Evolutionary conservation across 2,888 invertebrate species (phyloP), one percentile per base, ranked within the genome.

Genomic region (Ormyrus nitidulus): DNA sequence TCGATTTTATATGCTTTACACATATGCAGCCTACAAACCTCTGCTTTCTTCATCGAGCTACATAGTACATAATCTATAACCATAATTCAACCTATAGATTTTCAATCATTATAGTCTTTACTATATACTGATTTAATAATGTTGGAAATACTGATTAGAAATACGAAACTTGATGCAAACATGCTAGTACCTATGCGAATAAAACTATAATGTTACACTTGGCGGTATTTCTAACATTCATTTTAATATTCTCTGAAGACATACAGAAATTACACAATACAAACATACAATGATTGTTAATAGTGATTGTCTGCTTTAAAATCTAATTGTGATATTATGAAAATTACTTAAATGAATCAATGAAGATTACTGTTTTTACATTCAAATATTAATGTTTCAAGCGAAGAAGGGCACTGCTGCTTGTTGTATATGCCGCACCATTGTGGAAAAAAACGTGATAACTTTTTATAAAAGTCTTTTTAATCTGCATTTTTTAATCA

Each of bases 361-460:
- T 8, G 9, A 69, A 51, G 46, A 65, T 54, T 46, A 64, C 19
- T 54, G 53, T 73, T 70, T 65, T 46, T 68, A 66, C 10, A 64
- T 61, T 58, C 58, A 49, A 73, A 80, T 72, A 54, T 75, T 11
- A 68, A 75, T 75, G 75, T 75, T 71, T 61, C 34, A 71, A 61
- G 48, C 44, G 65, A 76, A 56, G 51, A 75, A 70, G 79, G 79
- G 83, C 85, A 85, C 85, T 66, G 83, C 85, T 84, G 83, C 85
- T 85, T 86, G 79, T 83, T 86, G 84, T 83, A 81, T 77, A 84
- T 83, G 77, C 82, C 77, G 85, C 86, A 86, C 85, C 66, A 53
- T 2, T 59, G 11, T 62, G 46, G 46, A 46, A 6, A 65, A 65
- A 84, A 66, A 53, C 19, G 10, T 64, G 13, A 9, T 51, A 51